Evolutionary conservation across 2,888 invertebrate genomes (phyloP).

Genomic region (Andrena hattorfiana): DNA sequence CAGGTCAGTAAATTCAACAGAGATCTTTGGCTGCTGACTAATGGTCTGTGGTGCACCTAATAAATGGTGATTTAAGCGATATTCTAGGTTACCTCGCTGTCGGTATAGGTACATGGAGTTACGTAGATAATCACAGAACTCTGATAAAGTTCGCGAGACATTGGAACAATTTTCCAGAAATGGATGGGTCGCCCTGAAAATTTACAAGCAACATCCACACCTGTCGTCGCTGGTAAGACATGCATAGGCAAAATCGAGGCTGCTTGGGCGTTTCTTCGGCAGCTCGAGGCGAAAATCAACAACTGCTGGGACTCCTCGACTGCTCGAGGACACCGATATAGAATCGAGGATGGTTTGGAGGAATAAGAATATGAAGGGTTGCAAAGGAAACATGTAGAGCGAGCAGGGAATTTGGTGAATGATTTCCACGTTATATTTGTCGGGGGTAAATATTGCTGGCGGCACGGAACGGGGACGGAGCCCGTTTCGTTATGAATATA

Average conservation of each 20-base stretch:
- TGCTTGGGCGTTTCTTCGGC: constrained; percentile 56
- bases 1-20: too few relatives aligned
- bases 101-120: too few relatives aligned
- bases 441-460: constrained; percentile 74
- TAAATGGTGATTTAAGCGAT: too few relatives aligned
- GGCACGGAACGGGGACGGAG: constrained; percentile 55
- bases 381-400: constrained; percentile 18
- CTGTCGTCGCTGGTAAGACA: too few relatives aligned
- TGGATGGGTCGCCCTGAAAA: too few relatives aligned
- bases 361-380: constrained; percentile 49
- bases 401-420: constrained; percentile 68
- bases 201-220: too few relatives aligned
- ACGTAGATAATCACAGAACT: too few relatives aligned
- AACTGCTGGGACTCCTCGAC: constrained; percentile 56
- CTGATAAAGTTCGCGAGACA: too few relatives aligned
- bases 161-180: too few relatives aligned
- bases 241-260: neutral
- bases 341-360: neutral
- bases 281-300: constrained; percentile 61
- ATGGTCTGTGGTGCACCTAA: too few relatives aligned
- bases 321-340: neutral
- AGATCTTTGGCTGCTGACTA: too few relatives aligned
- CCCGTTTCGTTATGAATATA: constrained; percentile 75
- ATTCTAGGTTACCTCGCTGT: too few relatives aligned
- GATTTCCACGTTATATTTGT: constrained; percentile 74